Evolutionary conservation across 2,113 vertebrate genomes (phyloP).

Genomic region (Spea bombifrons): DNA sequence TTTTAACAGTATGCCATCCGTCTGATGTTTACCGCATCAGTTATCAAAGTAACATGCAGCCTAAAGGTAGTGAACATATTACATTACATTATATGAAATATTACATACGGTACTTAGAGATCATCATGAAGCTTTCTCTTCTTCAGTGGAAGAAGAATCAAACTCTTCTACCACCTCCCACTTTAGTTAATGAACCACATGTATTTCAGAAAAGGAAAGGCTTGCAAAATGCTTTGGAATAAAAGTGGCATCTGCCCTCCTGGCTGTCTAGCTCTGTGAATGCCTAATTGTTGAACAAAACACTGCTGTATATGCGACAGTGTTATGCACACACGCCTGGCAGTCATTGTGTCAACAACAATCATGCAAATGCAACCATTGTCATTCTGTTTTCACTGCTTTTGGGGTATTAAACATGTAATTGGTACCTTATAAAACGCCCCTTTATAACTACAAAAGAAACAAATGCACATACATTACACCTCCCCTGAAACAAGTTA

Average conservation of each 20-base stretch:
- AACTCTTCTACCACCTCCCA: too few species aligned
- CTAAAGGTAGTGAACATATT: too few species aligned
- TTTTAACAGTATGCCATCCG: too few species aligned
- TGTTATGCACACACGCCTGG: background rate
- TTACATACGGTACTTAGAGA: too few species aligned
- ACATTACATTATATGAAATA: too few species aligned
- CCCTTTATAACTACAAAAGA: constrained; percentile 25
- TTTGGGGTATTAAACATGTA: constrained; percentile 30
- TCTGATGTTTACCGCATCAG: too few species aligned
- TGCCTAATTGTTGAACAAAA: background rate
- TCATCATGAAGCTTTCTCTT: too few species aligned
- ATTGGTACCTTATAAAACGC: constrained; percentile 35
- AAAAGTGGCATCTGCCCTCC: constrained; percentile 25
- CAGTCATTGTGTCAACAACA: background rate
- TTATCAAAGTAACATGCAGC: too few species aligned
- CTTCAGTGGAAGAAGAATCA: too few species aligned
- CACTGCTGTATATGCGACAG: background rate
- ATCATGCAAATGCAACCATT: constrained; percentile 30
- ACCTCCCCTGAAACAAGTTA: constrained; percentile 25
- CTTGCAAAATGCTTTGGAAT: constrained; percentile 14
- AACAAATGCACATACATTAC: constrained; percentile 8
- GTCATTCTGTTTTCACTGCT: constrained; percentile 26
- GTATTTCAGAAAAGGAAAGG: background rate
- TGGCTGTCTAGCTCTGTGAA: background rate
- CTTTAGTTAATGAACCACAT: too few species aligned